Conservation (phyloP, 2,113 vertebrate species). For the Bos indicus region DNA sequence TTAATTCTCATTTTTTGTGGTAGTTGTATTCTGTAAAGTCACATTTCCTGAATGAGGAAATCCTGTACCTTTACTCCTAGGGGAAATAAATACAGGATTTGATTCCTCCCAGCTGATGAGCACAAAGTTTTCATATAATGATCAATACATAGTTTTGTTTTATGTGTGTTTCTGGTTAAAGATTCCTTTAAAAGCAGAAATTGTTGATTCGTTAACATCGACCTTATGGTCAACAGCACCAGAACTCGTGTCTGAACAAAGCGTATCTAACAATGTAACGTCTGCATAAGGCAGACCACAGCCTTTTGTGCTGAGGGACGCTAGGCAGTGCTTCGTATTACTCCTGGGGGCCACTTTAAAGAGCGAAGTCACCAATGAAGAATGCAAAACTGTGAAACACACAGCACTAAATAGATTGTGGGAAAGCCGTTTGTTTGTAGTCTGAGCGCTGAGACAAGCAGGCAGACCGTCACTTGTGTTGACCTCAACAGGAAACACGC, state of each 20-base stretch:
- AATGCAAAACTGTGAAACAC: background rate
- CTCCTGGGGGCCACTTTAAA: background rate
- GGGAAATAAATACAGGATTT: background rate
- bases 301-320: background rate
- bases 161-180: background rate
- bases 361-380: background rate
- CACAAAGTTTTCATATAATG: background rate
- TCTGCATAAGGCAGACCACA: background rate
- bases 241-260: background rate
- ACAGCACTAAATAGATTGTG: background rate
- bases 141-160: background rate
- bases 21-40: background rate
- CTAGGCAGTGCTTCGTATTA: background rate
- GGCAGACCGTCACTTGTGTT: accelerated
- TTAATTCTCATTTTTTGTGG: background rate
- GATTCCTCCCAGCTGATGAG: background rate
- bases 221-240: background rate
- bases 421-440: background rate
- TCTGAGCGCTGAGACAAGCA: background rate
- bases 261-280: background rate
- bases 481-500: background rate
- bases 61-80: background rate
- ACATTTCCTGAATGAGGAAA: background rate
- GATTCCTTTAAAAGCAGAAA: background rate
- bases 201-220: background rate